Base-by-base conservation (phyloP, 2,797 vertebrate species). In the Eremophila alpestris region DNA sequence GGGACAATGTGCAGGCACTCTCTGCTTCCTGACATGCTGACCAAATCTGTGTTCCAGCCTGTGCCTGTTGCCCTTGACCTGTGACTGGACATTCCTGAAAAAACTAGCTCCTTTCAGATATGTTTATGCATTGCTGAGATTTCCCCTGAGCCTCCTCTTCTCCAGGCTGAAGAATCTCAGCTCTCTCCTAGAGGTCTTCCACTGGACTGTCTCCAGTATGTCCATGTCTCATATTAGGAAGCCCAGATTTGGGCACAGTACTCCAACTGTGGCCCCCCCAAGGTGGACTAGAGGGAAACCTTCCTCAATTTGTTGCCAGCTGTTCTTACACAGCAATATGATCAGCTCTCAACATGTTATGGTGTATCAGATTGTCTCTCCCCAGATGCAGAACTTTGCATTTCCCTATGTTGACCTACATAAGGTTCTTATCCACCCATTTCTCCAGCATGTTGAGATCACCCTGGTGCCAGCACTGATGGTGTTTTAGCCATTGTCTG, bases 1-100 rank as follows among this genome's bases (percentile, higher is more conserved):
- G 26, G 64, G 16, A 22, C 59, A 68, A 38, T 10, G 18, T 0
- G 0, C 13, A 8, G 14, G 45, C 40, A 43, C 6, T 3, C 6
- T 56, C 56, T 40, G 23, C 40, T 70, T 64, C 34, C 69, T 55
- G 51, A 19, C 27, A 38, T 7, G 26, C 21, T 59, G 40, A 49
- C 4, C 6, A 67, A 91, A 73, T 7, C 38, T 38, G 21, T 60
- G 41, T 43, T 84, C 27, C 65, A 60, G 19, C 20, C 43, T 52
- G 32, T 52, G 21, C 9, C 40, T 41, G 16, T 11, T 6, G 2
- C 23, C n/a, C 21, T 59, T 68, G 19, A n/a, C 48, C 49, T 48
- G 62, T 36, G 34, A 23, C 21, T 64, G 22, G 36, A 62, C 13
- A 54, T 6, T 38, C 63, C 24, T 58, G 54, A 32, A 65, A 49